These are phyloP conservation scores for Reticulitermes lucifugus DNA, from an alignment of 2,888 invertebrate genomes.

Conservation along the genomic window DNA sequence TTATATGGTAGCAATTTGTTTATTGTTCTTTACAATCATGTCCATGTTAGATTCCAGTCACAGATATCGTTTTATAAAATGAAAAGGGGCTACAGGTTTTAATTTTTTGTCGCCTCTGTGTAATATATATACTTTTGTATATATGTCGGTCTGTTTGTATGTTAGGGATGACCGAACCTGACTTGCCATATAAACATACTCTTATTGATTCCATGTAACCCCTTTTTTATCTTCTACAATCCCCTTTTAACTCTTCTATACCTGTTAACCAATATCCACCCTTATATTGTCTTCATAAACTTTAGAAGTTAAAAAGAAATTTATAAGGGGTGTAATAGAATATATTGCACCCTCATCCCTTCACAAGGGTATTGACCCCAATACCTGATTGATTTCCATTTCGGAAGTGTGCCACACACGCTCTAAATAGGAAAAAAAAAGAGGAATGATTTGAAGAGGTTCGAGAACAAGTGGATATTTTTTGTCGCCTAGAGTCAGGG, in stretches of 20 bases:
- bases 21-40: constrained; percentile 10
- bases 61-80: neutral
- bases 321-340: constrained; percentile 39
- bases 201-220: constrained; percentile 32
- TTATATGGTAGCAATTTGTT: constrained; percentile 33
- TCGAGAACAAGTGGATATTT: constrained; percentile 35
- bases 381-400: constrained; percentile 42
- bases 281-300: constrained; percentile 42
- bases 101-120: constrained; percentile 24
- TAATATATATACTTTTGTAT: constrained; percentile 6
- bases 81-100: neutral
- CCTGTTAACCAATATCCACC: constrained; percentile 40
- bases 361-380: constrained; percentile 31
- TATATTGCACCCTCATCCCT: constrained; percentile 31
- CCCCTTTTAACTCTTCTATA: constrained; percentile 24
- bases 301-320: constrained; percentile 28
- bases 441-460: constrained; percentile 21
- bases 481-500: constrained; percentile 23
- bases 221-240: neutral
- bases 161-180: neutral
- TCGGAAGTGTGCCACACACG: constrained; percentile 35
- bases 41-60: neutral
- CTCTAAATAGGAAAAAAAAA: constrained; percentile 6
- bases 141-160: neutral
- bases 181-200: constrained; percentile 19